Conservation (phyloP, 2,797 vertebrate genomes). For the Pseudochirops cupreus region DNA sequence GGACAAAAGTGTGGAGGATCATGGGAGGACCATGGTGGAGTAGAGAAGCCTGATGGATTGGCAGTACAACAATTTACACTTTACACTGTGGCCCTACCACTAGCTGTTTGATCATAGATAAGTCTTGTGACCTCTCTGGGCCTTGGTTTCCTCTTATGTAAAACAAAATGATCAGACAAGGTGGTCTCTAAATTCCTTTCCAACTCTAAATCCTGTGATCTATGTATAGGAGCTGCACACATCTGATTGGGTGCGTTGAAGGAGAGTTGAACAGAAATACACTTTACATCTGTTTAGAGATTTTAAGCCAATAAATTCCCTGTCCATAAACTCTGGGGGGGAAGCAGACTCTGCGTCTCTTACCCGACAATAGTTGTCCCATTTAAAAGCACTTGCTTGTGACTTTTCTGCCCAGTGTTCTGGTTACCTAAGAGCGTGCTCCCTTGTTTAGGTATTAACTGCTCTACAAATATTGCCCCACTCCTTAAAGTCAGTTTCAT, state of each 20-base stretch:
- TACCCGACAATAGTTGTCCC: constrained; percentile 25
- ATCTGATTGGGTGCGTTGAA: not conserved
- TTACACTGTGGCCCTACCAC: not conserved
- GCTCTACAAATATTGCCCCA: constrained; percentile 67
- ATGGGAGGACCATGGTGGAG: not conserved
- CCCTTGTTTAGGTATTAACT: constrained; percentile 73
- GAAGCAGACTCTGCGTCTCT: not conserved
- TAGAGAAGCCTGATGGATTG: not conserved
- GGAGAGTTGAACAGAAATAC: not conserved
- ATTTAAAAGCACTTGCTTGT: constrained; percentile 39
- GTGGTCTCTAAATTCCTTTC: not conserved
- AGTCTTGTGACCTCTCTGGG: not conserved
- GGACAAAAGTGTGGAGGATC: not conserved
- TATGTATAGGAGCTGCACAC: not conserved
- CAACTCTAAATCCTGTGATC: not conserved
- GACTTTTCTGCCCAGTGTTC: constrained; percentile 34
- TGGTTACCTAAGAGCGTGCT: constrained; percentile 51
- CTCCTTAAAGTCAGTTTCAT: constrained; percentile 66
- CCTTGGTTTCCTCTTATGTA: not conserved
- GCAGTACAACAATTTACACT: not conserved
- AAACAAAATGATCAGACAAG: not conserved
- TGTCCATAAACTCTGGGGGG: constrained; percentile 1
- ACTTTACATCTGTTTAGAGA: not conserved
- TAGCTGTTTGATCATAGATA: not conserved
- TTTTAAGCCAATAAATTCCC: not conserved